phyloP scores from a whole-genome alignment of 37 sponge, comb jelly and placozoan species.

The Chondrosia reniformis region DNA sequence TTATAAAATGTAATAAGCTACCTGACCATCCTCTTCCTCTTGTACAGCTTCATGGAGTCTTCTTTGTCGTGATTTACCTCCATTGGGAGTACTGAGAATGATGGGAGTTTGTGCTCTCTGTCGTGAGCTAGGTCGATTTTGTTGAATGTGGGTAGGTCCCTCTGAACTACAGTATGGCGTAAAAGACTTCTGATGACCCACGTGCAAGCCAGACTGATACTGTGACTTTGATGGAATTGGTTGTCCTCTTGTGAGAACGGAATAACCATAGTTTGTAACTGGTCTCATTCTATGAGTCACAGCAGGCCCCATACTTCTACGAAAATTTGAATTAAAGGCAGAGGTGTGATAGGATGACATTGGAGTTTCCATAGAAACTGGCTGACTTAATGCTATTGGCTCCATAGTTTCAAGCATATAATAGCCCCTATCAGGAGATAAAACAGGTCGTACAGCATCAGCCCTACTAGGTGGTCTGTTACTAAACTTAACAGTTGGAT shows the following conservation, averaged over 20 bases:
- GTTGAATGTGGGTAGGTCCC: neutral
- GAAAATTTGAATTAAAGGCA: constrained; percentile 1
- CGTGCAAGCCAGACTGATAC: neutral
- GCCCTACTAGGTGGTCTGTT: neutral
- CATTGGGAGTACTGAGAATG: neutral
- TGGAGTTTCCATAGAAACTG: neutral
- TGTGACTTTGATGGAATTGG: neutral
- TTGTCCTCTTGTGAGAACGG: neutral
- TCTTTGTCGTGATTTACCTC: neutral
- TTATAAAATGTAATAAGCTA: constrained; percentile 1
- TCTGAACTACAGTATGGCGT: neutral
- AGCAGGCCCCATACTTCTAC: neutral
- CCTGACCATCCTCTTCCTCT: neutral
- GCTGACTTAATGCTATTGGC: neutral
- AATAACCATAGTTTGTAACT: neutral
- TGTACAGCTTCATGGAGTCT: neutral
- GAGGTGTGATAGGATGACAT: neutral
- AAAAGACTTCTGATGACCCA: neutral
- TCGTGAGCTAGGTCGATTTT: neutral
- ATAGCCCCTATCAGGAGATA: neutral
- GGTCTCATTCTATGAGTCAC: neutral
- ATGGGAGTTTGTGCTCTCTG: constrained; percentile 4
- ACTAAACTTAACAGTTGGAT: neutral
- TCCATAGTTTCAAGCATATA: neutral
- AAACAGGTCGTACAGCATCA: neutral